Percentiles rank a stretch among this genome's conserved stretches.
These are phyloP conservation scores for Nycteola revayana DNA, from an alignment of 2,888 invertebrate species.

Conservation along the genomic window DNA sequence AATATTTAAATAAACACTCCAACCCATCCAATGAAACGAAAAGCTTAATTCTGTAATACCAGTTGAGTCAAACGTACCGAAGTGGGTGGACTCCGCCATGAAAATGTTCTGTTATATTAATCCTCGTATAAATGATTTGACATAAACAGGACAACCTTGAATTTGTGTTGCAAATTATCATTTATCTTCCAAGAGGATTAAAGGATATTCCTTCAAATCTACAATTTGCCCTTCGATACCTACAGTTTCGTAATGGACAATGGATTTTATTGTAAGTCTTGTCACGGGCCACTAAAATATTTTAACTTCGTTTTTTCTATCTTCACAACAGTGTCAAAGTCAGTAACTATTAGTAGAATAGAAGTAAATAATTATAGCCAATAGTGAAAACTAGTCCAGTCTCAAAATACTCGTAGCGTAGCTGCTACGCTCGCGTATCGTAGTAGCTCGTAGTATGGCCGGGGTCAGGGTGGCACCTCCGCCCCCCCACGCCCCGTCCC, in stretches of 20 bases:
- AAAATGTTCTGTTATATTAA: constrained; percentile 11
- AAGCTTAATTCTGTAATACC: no score
- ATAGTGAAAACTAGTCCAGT: constrained; percentile 49
- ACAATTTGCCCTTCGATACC: constrained; percentile 16
- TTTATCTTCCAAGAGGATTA: constrained; percentile 24
- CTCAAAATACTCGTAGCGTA: constrained; percentile 49
- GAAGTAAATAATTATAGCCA: constrained; percentile 26
- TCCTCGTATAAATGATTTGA: constrained; percentile 22
- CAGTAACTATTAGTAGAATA: constrained; percentile 45
- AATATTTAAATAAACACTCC: no score
- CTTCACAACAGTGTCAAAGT: no score
- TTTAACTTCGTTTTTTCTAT: no score
- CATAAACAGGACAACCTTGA: constrained; percentile 15
- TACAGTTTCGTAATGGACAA: no score
- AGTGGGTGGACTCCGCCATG: constrained; percentile 11
- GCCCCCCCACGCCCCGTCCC: constrained; percentile 19
- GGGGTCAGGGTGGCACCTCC: constrained; percentile 25
- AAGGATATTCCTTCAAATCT: constrained; percentile 17
- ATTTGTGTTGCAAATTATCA: constrained; percentile 21
- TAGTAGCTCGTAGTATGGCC: constrained; percentile 52
- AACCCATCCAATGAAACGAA: no score
- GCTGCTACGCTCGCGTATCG: constrained; percentile 45
- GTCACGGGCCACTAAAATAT: no score
- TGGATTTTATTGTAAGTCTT: no score
- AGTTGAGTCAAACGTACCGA: constrained; percentile 11